These are phyloP conservation scores for Phenganax stokvisi DNA, from an alignment of 92 coral and sea anemone species.

Conservation along the genomic window DNA sequence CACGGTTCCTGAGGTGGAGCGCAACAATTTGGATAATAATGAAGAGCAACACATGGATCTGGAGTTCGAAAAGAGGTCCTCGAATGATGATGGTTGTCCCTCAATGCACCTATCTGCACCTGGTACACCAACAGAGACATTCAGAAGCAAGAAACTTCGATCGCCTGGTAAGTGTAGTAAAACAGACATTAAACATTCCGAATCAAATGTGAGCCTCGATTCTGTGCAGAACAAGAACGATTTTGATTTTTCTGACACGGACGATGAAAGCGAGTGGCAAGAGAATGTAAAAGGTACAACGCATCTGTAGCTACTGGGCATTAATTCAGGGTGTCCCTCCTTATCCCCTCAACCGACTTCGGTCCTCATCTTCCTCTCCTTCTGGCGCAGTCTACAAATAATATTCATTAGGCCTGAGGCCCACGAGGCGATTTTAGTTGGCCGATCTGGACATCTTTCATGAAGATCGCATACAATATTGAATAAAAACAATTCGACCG, in stretches of 20 bases:
- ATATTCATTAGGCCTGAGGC: no score
- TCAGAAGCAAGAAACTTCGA: neutral
- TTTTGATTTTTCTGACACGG: slow-evolving; percentile 78
- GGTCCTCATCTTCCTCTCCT: no score
- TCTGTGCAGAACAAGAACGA: slow-evolving; percentile 48
- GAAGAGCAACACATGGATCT: neutral
- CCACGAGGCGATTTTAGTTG: no score
- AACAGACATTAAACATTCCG: slow-evolving; percentile 20
- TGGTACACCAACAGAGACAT: slow-evolving; percentile 25
- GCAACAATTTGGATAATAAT: neutral
- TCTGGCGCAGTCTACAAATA: no score
- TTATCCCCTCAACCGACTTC: no score
- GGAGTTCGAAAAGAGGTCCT: neutral
- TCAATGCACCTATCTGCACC: neutral
- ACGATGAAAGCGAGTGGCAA: slow-evolving; percentile 72
- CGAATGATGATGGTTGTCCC: neutral
- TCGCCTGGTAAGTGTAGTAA: neutral
- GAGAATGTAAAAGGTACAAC: slow-evolving; percentile 33
- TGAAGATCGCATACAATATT: no score
- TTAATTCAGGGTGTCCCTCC: no score
- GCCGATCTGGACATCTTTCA: no score
- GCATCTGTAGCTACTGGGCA: slow-evolving; percentile 4
- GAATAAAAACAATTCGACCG: no score
- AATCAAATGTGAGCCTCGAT: slow-evolving; percentile 39
- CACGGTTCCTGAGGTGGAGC: slow-evolving; percentile 23